Conservation (phyloP, 2,888 invertebrate genomes). For the Malachius bipustulatus region DNA sequence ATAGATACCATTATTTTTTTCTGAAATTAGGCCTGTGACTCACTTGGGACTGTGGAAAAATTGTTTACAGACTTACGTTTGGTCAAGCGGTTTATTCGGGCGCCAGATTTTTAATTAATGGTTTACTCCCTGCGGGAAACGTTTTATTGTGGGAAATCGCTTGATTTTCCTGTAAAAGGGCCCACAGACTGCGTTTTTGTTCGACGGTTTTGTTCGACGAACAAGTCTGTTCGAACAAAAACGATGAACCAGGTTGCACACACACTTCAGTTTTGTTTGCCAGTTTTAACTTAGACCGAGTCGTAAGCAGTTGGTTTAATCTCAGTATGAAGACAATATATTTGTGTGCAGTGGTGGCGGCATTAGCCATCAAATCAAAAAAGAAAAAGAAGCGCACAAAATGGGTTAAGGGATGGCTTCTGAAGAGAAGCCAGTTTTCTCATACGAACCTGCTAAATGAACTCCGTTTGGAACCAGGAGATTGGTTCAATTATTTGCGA, state of each 20-base stretch:
- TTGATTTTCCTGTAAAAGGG: background rate
- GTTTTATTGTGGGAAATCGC: no score
- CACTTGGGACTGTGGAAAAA: no score
- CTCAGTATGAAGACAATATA: constrained; percentile 3
- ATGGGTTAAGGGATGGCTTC: constrained; percentile 8
- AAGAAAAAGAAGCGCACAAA: constrained; percentile 2
- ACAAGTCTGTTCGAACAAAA: no score
- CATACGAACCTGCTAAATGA: constrained; percentile 8
- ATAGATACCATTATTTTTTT: no score
- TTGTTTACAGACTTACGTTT: no score
- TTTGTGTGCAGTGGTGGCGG: constrained; percentile 4
- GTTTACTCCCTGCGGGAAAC: no score
- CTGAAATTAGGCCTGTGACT: no score
- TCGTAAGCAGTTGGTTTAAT: no score
- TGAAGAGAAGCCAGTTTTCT: constrained; percentile 10
- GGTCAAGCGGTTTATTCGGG: no score
- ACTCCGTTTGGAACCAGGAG: constrained; percentile 13
- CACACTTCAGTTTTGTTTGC: constrained; percentile 5
- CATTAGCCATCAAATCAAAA: constrained; percentile 1
- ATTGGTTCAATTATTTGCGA: constrained; percentile 18
- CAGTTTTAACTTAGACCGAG: constrained; percentile 1
- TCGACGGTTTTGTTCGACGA: no score
- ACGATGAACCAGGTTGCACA: constrained; percentile 3
- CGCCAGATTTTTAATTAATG: no score
- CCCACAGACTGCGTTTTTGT: constrained; percentile 6